Conservation (phyloP, 2,888 invertebrate species). For the Cheiracanthium punctorium region DNA sequence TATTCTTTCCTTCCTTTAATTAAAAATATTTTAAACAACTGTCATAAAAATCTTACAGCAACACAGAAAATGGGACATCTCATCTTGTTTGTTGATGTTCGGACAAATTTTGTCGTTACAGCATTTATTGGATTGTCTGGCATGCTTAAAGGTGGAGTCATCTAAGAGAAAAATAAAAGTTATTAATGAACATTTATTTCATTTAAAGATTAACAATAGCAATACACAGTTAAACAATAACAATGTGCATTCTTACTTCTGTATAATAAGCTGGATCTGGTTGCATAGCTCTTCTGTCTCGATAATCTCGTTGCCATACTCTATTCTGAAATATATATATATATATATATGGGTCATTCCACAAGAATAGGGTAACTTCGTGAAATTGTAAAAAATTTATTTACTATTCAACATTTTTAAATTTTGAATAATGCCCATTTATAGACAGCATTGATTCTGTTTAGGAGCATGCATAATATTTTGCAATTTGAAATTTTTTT, state of each 20-base stretch:
- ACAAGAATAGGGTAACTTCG: no score
- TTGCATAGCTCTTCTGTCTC: slow-evolving; percentile 91
- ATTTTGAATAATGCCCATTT: no score
- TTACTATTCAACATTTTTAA: no score
- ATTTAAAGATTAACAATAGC: background rate
- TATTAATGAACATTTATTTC: background rate
- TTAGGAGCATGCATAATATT: no score
- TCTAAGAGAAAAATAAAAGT: slow-evolving; percentile 74
- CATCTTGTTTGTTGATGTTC: slow-evolving; percentile 99
- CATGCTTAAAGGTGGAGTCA: slow-evolving; percentile 95
- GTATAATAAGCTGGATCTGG: slow-evolving; percentile 97
- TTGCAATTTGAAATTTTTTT: no score
- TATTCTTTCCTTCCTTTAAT: no score
- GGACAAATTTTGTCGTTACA: slow-evolving; percentile 92
- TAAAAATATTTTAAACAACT: no score
- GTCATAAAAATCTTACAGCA: slow-evolving; percentile 80
- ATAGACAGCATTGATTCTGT: no score
- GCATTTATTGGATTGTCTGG: slow-evolving; percentile 97
- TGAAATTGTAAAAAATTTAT: no score
- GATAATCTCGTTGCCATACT: slow-evolving; percentile 94
- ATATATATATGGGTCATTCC: no score
- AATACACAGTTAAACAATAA: background rate
- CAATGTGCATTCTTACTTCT: slow-evolving; percentile 78
- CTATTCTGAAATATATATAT: slow-evolving; percentile 81
- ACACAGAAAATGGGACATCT: slow-evolving; percentile 99